Base-by-base conservation (phyloP, 1,140 invertebrate genomes). In the Colletes latitarsis region DNA sequence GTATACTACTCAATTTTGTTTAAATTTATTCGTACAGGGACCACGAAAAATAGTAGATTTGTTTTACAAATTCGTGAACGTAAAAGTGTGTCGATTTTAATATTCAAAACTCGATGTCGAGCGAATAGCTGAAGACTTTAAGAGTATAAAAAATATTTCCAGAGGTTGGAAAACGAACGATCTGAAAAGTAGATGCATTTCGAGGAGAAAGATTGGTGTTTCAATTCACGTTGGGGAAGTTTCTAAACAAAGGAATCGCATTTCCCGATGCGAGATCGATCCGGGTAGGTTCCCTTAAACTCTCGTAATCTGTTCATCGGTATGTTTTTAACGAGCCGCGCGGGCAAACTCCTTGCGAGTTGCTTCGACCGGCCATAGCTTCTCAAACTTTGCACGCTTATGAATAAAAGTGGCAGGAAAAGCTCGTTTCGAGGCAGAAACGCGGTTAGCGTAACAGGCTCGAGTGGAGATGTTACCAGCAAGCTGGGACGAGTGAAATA, bases 251-350 rank as follows among this genome's bases (percentile, higher is more conserved):
- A 30, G 30, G 30, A 30, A 30, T 30, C n/a, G 15, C 46, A 41
- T 76, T 43, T 67, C 15, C 14, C 21, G 21, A 15, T 19, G 6
- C 19, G 63, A 41, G 14, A 64, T 74, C 73, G 72, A 64, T 63
- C 43, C 30, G 30, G 21, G 21, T 14, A 21, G 58, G 10, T 39
- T 21, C 39, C 60, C 72, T 46, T 15, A 58, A 74, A 63, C 72
- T 19, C 46, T 41, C 30, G 17, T 52, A n/a, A 74, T 74, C 58
- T 52, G 72, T 64, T 74, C 15, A 19, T 63, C 72, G 60, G 21
- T 64, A 64, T 10, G 43, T 62, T 73, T 49, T 49, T 73, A 73
- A 73, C 71, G 43, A 73, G 70, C 39, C 8, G 41, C 10, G 69
- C n/a, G 12, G 21, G 21, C 49, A 3, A 69, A 69, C 49, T 30